Conservation (phyloP, 2,113 vertebrate genomes). For the Callithrix jacchus region DNA sequence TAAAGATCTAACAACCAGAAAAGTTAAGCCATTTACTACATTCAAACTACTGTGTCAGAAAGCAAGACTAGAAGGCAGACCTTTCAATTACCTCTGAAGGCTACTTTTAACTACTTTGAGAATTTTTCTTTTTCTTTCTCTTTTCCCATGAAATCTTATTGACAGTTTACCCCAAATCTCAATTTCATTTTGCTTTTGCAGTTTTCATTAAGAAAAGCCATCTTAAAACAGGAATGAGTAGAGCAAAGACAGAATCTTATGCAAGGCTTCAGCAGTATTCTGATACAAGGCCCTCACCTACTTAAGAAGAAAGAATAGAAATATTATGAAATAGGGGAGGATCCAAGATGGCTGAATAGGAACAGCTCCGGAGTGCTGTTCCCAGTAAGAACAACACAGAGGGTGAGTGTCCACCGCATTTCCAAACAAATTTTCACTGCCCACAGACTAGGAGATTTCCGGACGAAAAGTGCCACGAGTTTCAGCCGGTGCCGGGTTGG, state of each 20-base stretch:
- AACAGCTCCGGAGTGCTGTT: no score
- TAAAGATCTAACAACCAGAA: neutral
- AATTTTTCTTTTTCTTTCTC: neutral
- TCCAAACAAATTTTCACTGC: no score
- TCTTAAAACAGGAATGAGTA: neutral
- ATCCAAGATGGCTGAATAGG: no score
- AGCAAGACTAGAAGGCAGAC: conserved; percentile 22
- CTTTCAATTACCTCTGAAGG: neutral
- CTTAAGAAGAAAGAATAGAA: neutral
- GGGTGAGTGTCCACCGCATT: no score
- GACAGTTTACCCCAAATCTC: neutral
- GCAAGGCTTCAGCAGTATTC: neutral
- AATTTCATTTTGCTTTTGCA: conserved; percentile 8
- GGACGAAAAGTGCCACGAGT: no score
- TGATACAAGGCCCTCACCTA: neutral
- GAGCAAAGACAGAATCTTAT: neutral
- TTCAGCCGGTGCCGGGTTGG: no score
- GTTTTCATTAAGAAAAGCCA: conserved; percentile 26
- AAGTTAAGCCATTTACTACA: neutral
- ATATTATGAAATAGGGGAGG: neutral
- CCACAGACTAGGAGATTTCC: no score
- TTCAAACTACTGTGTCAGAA: neutral
- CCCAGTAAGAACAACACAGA: no score
- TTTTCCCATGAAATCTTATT: conserved; percentile 5
- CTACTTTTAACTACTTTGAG: neutral